Evolutionary conservation across 2,888 invertebrate species (phyloP).

Genomic region (Chrysotoxum bicinctum): DNA sequence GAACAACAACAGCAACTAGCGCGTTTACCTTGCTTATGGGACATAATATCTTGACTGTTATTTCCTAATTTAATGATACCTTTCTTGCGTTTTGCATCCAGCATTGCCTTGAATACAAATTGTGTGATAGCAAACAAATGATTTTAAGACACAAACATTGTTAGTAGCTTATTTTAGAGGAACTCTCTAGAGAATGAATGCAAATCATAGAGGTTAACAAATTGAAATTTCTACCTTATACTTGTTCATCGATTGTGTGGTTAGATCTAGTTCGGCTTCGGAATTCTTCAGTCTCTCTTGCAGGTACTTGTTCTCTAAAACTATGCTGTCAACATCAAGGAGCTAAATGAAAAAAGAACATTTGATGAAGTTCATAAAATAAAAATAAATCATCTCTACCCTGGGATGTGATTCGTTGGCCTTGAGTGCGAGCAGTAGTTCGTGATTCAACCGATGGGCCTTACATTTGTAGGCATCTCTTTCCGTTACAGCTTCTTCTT

Average conservation of each 20-base stretch:
- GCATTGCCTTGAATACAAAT: conserved; percentile 83
- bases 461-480: conserved; percentile 92
- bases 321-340: conserved; percentile 90
- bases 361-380: background rate
- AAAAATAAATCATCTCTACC: conserved; percentile 68
- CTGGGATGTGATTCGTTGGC: conserved; percentile 79
- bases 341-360: conserved; percentile 77
- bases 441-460: conserved; percentile 90
- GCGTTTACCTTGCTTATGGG: conserved; percentile 89
- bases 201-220: conserved; percentile 1
- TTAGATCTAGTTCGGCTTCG: conserved; percentile 89
- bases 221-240: conserved; percentile 85
- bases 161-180: conserved; percentile 8
- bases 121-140: conserved; percentile 33
- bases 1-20: conserved; percentile 45
- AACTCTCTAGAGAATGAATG: conserved; percentile 10
- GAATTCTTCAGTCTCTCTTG: conserved; percentile 90
- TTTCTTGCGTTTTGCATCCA: conserved; percentile 88
- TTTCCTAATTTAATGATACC: conserved; percentile 87
- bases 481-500: conserved; percentile 90
- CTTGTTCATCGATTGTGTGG: conserved; percentile 87
- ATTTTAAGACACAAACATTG: conserved; percentile 74
- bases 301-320: conserved; percentile 92
- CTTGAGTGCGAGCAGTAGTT: conserved; percentile 87
- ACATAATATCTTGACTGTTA: conserved; percentile 88